Percentiles rank a stretch among this genome's conserved stretches.
These are phyloP conservation scores for Torymus tubicola DNA, from an alignment of 2,888 invertebrate species.

Conservation along the genomic window DNA sequence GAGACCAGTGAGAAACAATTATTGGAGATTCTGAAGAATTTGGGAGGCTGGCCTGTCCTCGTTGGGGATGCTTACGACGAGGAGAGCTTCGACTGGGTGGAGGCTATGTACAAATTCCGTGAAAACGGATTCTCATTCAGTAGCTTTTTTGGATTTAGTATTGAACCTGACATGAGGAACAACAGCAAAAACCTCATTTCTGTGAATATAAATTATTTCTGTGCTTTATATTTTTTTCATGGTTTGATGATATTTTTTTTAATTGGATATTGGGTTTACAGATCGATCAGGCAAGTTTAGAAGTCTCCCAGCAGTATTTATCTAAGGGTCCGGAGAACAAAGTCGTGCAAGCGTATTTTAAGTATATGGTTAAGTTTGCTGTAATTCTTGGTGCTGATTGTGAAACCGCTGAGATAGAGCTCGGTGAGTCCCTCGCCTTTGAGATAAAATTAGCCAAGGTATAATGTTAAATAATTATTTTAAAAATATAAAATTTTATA, in stretches of 20 bases:
- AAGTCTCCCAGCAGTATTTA: constrained; percentile 89
- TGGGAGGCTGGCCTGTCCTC: constrained; percentile 95
- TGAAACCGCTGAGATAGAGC: constrained; percentile 82
- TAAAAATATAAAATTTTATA: too few relatives aligned
- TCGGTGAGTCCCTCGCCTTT: constrained; percentile 88
- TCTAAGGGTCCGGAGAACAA: constrained; percentile 89
- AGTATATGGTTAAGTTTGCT: constrained; percentile 92
- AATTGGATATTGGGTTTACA: constrained; percentile 70
- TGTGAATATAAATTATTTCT: constrained; percentile 78
- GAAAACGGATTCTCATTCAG: constrained; percentile 89
- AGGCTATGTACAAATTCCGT: constrained; percentile 88
- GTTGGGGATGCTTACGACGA: constrained; percentile 86
- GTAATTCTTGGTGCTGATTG: constrained; percentile 87
- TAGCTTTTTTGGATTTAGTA: constrained; percentile 91
- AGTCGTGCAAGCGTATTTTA: constrained; percentile 88
- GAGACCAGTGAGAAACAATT: constrained; percentile 80
- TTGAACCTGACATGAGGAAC: constrained; percentile 87
- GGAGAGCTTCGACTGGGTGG: constrained; percentile 86
- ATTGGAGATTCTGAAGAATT: constrained; percentile 81
- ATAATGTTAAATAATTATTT: constrained; percentile 56
- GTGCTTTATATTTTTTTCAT: background rate
- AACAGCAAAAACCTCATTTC: constrained; percentile 89
- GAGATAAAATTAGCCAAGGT: constrained; percentile 95
- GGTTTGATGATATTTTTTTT: background rate
- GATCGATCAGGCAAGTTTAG: constrained; percentile 90